These are phyloP conservation scores for Ctenomys sociabilis DNA, from an alignment of 2,113 vertebrate species.

Conservation along the genomic window DNA sequence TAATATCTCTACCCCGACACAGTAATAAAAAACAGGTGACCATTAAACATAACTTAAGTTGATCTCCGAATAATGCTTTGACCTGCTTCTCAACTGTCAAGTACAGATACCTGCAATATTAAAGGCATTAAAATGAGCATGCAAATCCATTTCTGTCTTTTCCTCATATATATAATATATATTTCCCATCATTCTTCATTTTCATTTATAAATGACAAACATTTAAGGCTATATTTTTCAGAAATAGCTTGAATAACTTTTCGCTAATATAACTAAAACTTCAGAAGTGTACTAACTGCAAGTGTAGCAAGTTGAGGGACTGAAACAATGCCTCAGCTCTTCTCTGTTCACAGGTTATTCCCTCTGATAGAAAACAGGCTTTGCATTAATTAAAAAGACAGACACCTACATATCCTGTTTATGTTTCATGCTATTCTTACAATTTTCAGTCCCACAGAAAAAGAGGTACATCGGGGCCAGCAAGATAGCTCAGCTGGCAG, in stretches of 20 bases:
- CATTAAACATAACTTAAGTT: background rate
- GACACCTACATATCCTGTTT: background rate
- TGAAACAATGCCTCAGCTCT: background rate
- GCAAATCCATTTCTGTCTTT: background rate
- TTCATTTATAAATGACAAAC: constrained; percentile 16
- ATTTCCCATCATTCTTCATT: background rate
- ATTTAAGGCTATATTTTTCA: constrained; percentile 35
- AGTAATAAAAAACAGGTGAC: constrained; percentile 64
- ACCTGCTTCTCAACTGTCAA: constrained; percentile 7
- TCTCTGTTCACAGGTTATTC: background rate
- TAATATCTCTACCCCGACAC: constrained; percentile 44
- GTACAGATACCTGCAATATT: background rate
- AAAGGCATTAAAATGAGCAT: constrained; percentile 8
- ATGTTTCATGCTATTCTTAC: constrained; percentile 2
- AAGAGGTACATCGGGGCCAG: background rate
- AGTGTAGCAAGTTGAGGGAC: background rate
- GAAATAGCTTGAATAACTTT: background rate
- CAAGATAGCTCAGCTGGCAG: too few relatives aligned
- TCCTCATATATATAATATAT: background rate
- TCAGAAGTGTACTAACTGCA: background rate
- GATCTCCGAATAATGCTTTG: constrained; percentile 16
- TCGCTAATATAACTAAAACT: background rate
- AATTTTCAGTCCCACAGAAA: background rate
- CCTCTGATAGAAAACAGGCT: background rate
- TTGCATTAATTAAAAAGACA: constrained; percentile 28